Evolutionary conservation across 2,797 vertebrate genomes (phyloP), one percentile per base, ranked within the genome.

Genomic region (Poecile montanus): DNA sequence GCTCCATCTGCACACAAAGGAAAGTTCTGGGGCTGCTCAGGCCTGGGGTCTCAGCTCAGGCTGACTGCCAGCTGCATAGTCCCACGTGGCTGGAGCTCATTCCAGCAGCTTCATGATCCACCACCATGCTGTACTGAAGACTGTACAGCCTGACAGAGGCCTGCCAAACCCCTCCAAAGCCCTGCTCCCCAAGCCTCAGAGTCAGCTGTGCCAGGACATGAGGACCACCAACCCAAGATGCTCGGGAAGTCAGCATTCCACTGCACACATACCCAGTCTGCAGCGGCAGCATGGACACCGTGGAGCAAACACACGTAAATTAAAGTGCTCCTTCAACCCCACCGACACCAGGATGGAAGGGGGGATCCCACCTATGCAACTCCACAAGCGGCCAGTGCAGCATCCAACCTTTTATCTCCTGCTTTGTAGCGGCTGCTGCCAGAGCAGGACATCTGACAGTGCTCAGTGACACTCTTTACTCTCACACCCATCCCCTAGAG

Each of bases 231-330:
- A 58, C 10, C 12, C 44, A 47, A 44, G 25, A 42, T 8, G 54
- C 29, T 53, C 0, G 0, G 42, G 27, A 83, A 67, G 50, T 70
- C 45, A 50, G 16, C 5, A 1, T 17, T 27, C 13, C 27, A 36
- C 40, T 50, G 30, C 32, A 44, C 44, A 50, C 8, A 8, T 3
- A 6, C 5, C 18, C 45, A 38, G 2, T 15, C 32, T 45, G 38
- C 0, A 0, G 38, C 20, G 34, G 38, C 47, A 75, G 58, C 1
- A 0, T 0, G 0, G 63, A 82, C 56, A 32, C 13, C 1, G 0
- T 11, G 22, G 25, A 48, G n/a, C 34, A 40, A 62, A 72, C 5
- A 5, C 34, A 16, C 0, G 0, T 0, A 1, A 60, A 62, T 63
- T 19, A 3, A 74, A 80, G 23, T 9, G 19, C 13, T 75, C 50